phyloP scores from a whole-genome alignment of 2,888 invertebrate genomes.

The Electrophaes corylata region DNA sequence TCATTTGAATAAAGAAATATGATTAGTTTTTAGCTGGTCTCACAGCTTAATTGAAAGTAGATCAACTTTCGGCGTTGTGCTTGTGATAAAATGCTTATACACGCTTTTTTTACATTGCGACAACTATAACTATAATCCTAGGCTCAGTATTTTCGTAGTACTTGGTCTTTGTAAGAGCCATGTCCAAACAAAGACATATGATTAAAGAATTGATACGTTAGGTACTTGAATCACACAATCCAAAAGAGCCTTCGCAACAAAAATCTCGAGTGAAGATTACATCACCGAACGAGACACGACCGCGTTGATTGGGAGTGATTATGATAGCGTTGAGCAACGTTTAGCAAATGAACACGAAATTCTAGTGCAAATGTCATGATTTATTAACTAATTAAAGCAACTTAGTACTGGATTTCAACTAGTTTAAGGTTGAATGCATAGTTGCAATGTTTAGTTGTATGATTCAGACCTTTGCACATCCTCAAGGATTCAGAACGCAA shows the following conservation, averaged over 20 bases:
- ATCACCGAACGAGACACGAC: conserved; percentile 15
- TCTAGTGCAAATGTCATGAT: conserved; percentile 14
- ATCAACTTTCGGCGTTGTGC: too few relatives aligned
- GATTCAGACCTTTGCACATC: too few relatives aligned
- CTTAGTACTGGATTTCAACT: background rate
- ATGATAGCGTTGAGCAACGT: conserved; percentile 16
- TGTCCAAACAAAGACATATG: too few relatives aligned
- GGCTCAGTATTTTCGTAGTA: too few relatives aligned
- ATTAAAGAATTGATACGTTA: background rate
- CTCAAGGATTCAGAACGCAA: too few relatives aligned
- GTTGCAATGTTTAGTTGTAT: background rate
- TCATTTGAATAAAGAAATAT: too few relatives aligned
- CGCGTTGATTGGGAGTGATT: conserved; percentile 22
- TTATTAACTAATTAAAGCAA: background rate
- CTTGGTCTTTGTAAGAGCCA: too few relatives aligned
- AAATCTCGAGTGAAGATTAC: conserved; percentile 3
- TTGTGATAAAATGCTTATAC: too few relatives aligned
- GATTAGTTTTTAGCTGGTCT: too few relatives aligned
- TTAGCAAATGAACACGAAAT: conserved; percentile 13
- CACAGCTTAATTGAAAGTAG: too few relatives aligned
- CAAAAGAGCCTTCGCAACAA: background rate
- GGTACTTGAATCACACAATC: background rate
- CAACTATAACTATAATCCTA: too few relatives aligned
- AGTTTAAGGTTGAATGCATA: background rate
- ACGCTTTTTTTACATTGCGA: too few relatives aligned